Evolutionary conservation across 37 sponge, comb jelly and placozoan species (phyloP), one percentile per base, ranked within the genome.

Genomic region (Mnemiopsis leidyi): DNA sequence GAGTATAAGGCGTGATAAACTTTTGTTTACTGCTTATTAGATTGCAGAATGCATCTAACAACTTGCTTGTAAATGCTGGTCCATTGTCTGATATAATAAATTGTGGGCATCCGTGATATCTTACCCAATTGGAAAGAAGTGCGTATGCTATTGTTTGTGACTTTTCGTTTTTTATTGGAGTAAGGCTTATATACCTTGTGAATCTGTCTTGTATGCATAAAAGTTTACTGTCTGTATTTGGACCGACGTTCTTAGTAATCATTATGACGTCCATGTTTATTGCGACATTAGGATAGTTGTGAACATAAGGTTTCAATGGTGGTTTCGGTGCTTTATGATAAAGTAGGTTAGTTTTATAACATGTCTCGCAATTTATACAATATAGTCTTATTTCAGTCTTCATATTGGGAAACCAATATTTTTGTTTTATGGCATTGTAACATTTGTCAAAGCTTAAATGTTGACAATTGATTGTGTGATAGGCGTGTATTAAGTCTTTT

Each of bases 201-300:
- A 71, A 71, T 23, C 30, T 5, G n/a, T 71, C 75, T 29, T 29
- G 30, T 28, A 71, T 71, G 20, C 30, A 29, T 5, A 71, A 25
- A 13, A 71, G 3, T 28, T 71, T 71, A 48, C 13, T 48, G 5
- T 48, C 61, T 13, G 13, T 13, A 48, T 5, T 18, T 48, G 61
- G 13, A 18, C 61, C 61, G 61, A 1, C 32, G 5, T 33, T 28
- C 33, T 32, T 77, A 0, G 35, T 34, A 1, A 77, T 77, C 79
- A 77, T 77, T 36, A 77, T 77, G 5, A 77, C 79, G 36, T 77
- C 79, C 79, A 77, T 34, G 35, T 77, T 77, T 1, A 77, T 16
- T 16, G 79, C 79, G 9, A 71, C 73, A 28, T 71, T 71, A 5
- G 73, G 73, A 18, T 71, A 71, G n/a, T 71, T 71, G 73, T 71